Base-by-base conservation (phyloP, 2,113 vertebrate species). In the Lethenteron reissneri region DNA sequence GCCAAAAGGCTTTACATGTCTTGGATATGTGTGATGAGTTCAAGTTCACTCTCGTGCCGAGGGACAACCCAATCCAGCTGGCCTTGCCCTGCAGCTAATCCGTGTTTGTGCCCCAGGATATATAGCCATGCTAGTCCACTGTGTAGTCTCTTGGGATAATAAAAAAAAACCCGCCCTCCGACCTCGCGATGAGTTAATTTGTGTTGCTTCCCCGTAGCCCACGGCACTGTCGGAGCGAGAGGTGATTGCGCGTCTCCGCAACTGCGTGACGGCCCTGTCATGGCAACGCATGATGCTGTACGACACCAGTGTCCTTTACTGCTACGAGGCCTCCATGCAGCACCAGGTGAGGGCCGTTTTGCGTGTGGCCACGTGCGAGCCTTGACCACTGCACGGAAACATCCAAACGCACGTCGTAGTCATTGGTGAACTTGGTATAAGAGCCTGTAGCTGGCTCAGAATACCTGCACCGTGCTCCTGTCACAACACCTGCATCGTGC, bases 261-360 rank as follows among this genome's bases (percentile, higher is more conserved):
- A 99, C 81, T 99, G 92, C 75, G 74, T 99, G 1, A 56, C 95
- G 56, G 85, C 86, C 21, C 78, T 97, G 80, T 81, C 83, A 3
- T 77, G 83, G 10, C 86, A 96, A 78, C 90, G 87, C 75, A 75
- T 95, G 76, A 79, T 89, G 73, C 77, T 99, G 71, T 97, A 85
- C 41, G 94, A 99, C 75, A 99, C 91, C 75, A 99, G 91, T 73
- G 85, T 99, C 74, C 80, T 95, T 12, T 99, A 97, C 68, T 95
- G 94, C 82, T 99, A 94, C 1, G 94, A 99, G 74, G 88, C 85
- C 0, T 94, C 94, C 14, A 81, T 91, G 72, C 60, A 83, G 1
- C 89, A 95, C 70, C 86, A 89, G 92, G 94, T 99, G 81, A 58
- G 57, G 57, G 56, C 12, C 57, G 57, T 57, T 57, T n/a, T 41